Conservation (phyloP, 2,888 invertebrate genomes). For the Parapristionchus giblindavisi region DNA sequence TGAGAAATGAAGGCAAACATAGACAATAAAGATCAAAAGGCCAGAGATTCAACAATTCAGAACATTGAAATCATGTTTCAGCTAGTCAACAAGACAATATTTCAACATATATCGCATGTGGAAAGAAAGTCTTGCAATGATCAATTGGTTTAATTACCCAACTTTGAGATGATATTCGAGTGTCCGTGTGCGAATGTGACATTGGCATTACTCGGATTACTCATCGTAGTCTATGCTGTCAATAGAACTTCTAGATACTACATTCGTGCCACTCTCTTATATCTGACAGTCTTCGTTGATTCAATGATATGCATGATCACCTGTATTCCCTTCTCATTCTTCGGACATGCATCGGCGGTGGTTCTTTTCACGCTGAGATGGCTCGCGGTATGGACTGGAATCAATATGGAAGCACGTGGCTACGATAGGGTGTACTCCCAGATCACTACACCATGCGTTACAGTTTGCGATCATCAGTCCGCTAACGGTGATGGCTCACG, state of each 20-base stretch:
- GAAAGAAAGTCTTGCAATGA: no score
- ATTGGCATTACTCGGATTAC: slow-evolving; percentile 9
- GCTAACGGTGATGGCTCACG: slow-evolving; percentile 49
- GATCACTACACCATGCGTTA: slow-evolving; percentile 45
- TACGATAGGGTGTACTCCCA: slow-evolving; percentile 10
- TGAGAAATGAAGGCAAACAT: no score
- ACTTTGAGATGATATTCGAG: slow-evolving; percentile 14
- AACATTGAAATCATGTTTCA: no score
- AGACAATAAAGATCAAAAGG: no score
- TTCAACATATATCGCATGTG: no score
- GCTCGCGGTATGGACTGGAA: slow-evolving; percentile 49
- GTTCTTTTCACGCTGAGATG: neutral
- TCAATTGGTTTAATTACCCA: no score
- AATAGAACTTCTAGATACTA: slow-evolving; percentile 42
- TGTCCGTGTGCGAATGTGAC: slow-evolving; percentile 1
- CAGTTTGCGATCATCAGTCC: slow-evolving; percentile 56
- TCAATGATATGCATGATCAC: slow-evolving; percentile 49
- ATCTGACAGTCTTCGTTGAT: slow-evolving; percentile 51
- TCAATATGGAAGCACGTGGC: slow-evolving; percentile 38
- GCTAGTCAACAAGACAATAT: no score
- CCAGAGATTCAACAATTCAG: no score
- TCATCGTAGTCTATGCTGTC: neutral
- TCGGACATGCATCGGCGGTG: slow-evolving; percentile 33
- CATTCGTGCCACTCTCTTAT: slow-evolving; percentile 47
- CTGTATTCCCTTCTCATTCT: slow-evolving; percentile 49